phyloP scores from a whole-genome alignment of 2,113 vertebrate species.

The Ellobius talpinus region DNA sequence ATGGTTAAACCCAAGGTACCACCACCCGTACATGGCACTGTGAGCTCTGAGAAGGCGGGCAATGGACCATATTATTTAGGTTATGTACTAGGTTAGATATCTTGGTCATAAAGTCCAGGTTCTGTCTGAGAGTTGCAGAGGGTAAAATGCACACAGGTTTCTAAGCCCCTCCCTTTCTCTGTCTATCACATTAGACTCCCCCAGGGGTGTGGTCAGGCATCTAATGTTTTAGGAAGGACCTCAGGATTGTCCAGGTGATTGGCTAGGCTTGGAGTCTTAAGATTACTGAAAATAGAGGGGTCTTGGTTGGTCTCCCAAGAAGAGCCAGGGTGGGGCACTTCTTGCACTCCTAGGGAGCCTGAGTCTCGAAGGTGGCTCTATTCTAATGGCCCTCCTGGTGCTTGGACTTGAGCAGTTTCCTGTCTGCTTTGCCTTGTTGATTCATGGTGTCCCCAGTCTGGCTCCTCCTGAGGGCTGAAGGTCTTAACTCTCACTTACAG shows the following conservation, averaged over 20 bases:
- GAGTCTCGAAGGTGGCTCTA: not conserved
- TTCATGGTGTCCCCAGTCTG: rapidly evolving
- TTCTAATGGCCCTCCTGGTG: too few relatives aligned
- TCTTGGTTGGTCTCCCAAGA: not conserved
- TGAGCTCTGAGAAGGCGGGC: not conserved
- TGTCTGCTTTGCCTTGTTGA: not conserved
- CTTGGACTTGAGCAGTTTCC: not conserved
- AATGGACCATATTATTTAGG: not conserved
- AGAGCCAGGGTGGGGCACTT: not conserved
- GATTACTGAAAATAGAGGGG: not conserved
- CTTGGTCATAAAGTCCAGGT: not conserved
- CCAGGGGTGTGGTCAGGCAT: not conserved
- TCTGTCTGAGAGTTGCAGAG: too few relatives aligned
- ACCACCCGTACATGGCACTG: not conserved
- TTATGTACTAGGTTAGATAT: not conserved
- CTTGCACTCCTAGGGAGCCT: not conserved
- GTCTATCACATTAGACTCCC: not conserved
- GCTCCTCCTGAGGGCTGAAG: not conserved
- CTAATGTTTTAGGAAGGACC: not conserved
- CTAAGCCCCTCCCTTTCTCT: not conserved
- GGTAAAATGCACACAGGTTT: not conserved
- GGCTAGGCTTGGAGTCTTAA: not conserved
- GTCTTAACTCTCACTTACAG: too few relatives aligned
- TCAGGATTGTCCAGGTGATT: not conserved
- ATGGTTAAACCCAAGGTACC: not conserved